These are phyloP conservation scores for Benthosema pterotum DNA, from an alignment of 2,797 vertebrate genomes.

Conservation along the genomic window DNA sequence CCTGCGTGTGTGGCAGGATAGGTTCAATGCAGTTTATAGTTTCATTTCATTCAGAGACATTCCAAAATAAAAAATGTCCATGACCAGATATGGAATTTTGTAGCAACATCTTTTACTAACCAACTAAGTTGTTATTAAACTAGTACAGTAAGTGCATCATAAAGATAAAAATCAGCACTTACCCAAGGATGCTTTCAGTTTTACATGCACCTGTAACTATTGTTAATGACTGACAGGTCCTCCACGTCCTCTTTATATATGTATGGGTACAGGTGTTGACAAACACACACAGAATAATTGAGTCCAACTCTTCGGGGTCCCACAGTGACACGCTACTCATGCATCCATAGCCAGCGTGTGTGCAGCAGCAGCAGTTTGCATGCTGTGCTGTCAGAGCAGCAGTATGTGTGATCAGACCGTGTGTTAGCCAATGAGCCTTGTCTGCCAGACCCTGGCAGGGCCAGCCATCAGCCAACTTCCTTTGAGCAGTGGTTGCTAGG, in stretches of 20 bases:
- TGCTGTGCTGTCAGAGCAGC: conserved; percentile 40
- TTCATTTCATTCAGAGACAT: conserved; percentile 7
- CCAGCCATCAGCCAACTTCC: conserved; percentile 63
- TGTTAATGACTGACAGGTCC: conserved; percentile 29
- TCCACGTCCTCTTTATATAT: conserved; percentile 34
- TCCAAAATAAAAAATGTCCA: background rate
- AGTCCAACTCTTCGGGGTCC: conserved; percentile 23
- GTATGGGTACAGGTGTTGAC: conserved; percentile 14
- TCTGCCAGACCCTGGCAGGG: conserved; percentile 46
- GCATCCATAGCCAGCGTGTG: conserved; percentile 35
- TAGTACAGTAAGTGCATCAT: conserved; percentile 9
- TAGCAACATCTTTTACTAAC: background rate
- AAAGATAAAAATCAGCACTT: conserved; percentile 50
- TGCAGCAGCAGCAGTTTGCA: conserved; percentile 34
- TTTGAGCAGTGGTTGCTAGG: conserved; percentile 82
- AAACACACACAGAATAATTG: conserved; percentile 29
- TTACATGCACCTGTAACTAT: conserved; percentile 39
- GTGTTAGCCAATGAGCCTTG: conserved; percentile 29
- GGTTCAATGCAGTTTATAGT: conserved; percentile 17
- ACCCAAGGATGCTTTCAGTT: conserved; percentile 59
- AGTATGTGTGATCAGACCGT: conserved; percentile 31
- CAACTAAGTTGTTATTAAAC: conserved; percentile 7
- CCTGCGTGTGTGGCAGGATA: too few species aligned
- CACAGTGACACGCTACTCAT: conserved; percentile 15
- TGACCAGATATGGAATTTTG: background rate